A percentile compares a stretch with the other conserved stretches of the same genome.
These are phyloP conservation scores for Scopus umbretta DNA, from an alignment of 2,113 vertebrate species.

Conservation along the genomic window DNA sequence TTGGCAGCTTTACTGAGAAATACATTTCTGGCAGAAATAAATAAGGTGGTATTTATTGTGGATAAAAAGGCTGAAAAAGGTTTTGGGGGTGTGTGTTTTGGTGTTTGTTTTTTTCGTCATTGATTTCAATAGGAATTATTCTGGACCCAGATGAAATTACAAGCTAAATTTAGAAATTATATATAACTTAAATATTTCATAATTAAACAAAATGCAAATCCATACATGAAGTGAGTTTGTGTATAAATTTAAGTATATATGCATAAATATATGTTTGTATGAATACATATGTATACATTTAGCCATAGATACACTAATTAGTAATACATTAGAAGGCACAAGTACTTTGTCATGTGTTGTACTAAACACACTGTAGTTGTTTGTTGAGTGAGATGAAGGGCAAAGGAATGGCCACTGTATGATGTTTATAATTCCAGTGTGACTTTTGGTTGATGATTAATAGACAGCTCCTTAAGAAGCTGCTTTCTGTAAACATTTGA, in stretches of 20 bases:
- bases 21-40: not conserved
- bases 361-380: not conserved
- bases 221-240: not conserved
- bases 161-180: not conserved
- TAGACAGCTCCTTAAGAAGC: not conserved
- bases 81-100: not conserved
- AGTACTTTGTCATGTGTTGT: not conserved
- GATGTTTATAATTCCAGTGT: conserved; percentile 3
- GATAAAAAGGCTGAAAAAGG: not conserved
- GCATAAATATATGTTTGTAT: not conserved
- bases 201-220: not conserved
- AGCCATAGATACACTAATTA: not conserved
- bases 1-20: not conserved
- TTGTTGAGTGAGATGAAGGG: conserved; percentile 56
- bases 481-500: not conserved
- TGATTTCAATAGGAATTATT: not conserved
- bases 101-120: not conserved
- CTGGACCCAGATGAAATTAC: not conserved
- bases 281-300: not conserved
- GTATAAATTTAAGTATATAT: not conserved
- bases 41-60: not conserved
- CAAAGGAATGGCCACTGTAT: not conserved
- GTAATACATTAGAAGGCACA: not conserved
- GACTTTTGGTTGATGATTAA: not conserved
- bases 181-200: not conserved